A percentile compares a stretch with the other conserved stretches of the same genome.
phyloP scores from a whole-genome alignment of 2,797 vertebrate genomes.

The Amniataba percoides region DNA sequence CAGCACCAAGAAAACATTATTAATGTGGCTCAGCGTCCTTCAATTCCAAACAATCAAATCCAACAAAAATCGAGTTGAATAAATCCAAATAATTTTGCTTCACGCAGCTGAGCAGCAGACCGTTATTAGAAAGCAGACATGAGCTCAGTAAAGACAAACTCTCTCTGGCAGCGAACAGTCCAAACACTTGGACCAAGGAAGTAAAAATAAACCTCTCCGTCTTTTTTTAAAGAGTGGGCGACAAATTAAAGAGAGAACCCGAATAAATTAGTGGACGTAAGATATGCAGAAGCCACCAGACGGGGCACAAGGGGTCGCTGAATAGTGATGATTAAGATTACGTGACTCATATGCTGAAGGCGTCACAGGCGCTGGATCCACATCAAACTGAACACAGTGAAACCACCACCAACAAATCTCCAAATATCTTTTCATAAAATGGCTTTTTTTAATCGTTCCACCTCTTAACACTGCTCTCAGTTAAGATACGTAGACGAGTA shows the following conservation, averaged over 20 bases:
- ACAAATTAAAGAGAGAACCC: neutral
- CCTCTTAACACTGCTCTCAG: too few relatives aligned
- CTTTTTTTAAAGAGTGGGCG: neutral
- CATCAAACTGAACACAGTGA: neutral
- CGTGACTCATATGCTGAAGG: conserved; percentile 3
- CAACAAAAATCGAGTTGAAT: neutral
- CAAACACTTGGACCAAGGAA: neutral
- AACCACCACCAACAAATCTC: neutral
- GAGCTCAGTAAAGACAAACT: neutral
- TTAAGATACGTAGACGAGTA: neutral
- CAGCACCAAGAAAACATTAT: neutral
- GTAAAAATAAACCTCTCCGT: neutral
- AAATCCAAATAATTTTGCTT: neutral
- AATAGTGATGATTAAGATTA: neutral
- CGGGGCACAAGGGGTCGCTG: neutral
- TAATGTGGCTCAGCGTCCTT: too few relatives aligned
- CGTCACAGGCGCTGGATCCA: neutral
- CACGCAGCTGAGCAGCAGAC: too few relatives aligned
- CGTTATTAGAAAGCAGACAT: neutral
- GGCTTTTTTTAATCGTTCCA: neutral
- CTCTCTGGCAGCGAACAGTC: neutral
- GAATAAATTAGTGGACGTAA: neutral
- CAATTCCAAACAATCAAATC: neutral
- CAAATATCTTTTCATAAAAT: neutral
- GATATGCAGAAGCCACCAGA: neutral